phyloP scores from a whole-genome alignment of 2,888 invertebrate species.

The Luperina testacea region DNA sequence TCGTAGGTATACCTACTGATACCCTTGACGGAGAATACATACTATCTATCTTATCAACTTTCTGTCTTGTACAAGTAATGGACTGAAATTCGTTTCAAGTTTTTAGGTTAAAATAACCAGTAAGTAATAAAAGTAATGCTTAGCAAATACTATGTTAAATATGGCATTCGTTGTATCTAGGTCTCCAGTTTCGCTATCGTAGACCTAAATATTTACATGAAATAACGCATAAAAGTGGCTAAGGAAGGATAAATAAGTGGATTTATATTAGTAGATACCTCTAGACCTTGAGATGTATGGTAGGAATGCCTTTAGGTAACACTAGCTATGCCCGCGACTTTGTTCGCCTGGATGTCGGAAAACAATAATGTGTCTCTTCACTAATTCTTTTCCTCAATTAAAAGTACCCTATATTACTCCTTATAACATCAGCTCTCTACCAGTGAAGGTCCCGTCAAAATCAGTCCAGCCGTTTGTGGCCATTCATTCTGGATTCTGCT shows the following conservation, averaged over 20 bases:
- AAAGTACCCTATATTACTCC: no score
- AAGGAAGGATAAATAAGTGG: background rate
- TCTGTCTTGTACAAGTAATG: conserved; percentile 16
- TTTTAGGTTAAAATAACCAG: conserved; percentile 26
- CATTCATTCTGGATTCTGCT: no score
- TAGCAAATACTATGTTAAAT: conserved; percentile 39
- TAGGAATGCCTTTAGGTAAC: background rate
- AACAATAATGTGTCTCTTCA: no score
- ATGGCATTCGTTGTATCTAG: conserved; percentile 46
- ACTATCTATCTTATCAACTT: conserved; percentile 38
- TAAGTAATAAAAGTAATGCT: conserved; percentile 46
- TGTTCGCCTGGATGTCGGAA: no score
- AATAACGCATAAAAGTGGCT: conserved; percentile 15
- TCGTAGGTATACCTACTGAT: background rate
- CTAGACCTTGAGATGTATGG: background rate
- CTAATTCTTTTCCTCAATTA: no score
- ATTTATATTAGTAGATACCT: background rate
- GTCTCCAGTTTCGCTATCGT: conserved; percentile 35
- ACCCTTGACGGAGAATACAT: background rate
- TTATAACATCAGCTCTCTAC: no score
- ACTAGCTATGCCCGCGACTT: no score
- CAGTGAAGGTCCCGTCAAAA: no score
- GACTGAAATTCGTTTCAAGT: conserved; percentile 3
- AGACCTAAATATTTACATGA: conserved; percentile 31
- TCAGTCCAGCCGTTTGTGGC: no score